Percentiles rank a stretch among this genome's conserved stretches.
Evolutionary conservation across 2,113 vertebrate genomes (phyloP).

Genomic region (Callithrix jacchus): DNA sequence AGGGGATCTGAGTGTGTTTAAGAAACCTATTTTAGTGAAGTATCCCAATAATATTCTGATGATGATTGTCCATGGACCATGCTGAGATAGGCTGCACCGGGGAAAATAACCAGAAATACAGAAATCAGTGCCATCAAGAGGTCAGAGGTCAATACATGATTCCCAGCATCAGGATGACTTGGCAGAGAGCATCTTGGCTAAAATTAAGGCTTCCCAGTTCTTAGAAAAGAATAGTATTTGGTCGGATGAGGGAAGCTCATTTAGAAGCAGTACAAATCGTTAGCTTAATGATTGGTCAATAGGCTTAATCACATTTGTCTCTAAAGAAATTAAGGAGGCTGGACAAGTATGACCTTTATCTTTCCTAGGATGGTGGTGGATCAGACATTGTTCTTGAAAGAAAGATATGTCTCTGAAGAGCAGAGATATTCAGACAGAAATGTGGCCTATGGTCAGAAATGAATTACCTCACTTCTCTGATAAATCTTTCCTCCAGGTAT

Average conservation of each 20-base stretch:
- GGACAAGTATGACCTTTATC: not conserved
- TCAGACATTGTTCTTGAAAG: not conserved
- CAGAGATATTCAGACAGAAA: not conserved
- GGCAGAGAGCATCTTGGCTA: not conserved
- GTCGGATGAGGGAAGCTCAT: not conserved
- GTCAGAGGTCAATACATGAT: not conserved
- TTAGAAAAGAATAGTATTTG: not conserved
- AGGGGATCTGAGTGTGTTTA: not conserved
- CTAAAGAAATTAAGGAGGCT: not conserved
- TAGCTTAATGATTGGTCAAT: not conserved
- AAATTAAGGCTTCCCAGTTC: not conserved
- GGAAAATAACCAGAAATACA: no score
- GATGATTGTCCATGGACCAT: not conserved
- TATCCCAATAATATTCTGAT: not conserved
- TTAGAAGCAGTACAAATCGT: not conserved
- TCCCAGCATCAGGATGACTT: not conserved
- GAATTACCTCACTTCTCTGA: not conserved
- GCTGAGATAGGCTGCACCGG: not conserved
- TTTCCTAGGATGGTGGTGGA: not conserved
- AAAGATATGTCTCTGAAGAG: not conserved
- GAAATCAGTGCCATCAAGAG: not conserved
- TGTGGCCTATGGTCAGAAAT: not conserved
- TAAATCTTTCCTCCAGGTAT: not conserved
- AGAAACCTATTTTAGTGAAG: not conserved
- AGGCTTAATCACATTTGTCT: not conserved